These are phyloP conservation scores for Hyposoter didymator DNA, from an alignment of 2,888 invertebrate species.

Conservation along the genomic window DNA sequence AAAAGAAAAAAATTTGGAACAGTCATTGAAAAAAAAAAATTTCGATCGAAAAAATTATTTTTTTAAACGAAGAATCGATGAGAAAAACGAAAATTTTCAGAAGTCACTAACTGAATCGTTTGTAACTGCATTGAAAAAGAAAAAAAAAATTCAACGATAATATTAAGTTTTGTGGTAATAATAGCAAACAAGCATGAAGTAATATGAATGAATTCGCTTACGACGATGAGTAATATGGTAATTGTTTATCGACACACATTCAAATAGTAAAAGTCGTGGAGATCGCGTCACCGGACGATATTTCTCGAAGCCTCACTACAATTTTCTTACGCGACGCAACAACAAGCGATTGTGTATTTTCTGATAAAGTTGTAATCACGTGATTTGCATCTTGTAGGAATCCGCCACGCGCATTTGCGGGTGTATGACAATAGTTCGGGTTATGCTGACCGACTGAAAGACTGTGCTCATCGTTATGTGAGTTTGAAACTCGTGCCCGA, in stretches of 20 bases:
- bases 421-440: conserved; percentile 13
- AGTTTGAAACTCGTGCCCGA: conserved; percentile 19
- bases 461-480: conserved; percentile 9
- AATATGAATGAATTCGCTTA: conserved; percentile 3
- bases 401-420: not conserved
- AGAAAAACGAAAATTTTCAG: not conserved
- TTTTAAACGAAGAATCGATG: not conserved
- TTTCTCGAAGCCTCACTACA: not conserved
- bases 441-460: conserved; percentile 13
- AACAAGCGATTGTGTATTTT: not conserved
- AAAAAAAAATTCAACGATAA: not conserved
- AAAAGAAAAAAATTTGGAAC: not conserved
- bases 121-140: not conserved
- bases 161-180: not conserved
- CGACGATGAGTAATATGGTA: conserved; percentile 4
- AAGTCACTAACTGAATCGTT: not conserved
- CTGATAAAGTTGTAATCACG: conserved; percentile 35
- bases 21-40: not conserved
- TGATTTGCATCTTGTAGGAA: conserved; percentile 40
- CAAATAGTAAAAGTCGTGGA: not conserved
- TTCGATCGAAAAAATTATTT: not conserved
- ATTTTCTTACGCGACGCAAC: not conserved
- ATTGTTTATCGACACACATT: conserved; percentile 14
- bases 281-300: not conserved
- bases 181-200: not conserved